Conservation (phyloP, 2,888 invertebrate species). For the Falcaria lacertinaria region DNA sequence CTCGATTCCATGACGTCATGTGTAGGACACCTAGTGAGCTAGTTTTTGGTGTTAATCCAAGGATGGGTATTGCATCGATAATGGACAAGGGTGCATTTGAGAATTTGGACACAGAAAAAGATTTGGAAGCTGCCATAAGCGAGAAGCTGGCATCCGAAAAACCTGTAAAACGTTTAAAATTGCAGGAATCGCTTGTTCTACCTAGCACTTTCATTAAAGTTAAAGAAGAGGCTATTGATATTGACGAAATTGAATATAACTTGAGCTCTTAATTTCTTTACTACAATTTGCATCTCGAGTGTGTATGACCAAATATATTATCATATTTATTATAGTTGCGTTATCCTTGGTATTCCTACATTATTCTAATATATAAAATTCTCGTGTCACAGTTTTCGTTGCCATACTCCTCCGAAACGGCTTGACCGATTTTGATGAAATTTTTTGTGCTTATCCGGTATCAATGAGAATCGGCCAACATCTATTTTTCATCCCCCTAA, state of each 20-base stretch:
- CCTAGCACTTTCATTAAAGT: conserved; percentile 40
- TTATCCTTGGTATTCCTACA: too few relatives aligned
- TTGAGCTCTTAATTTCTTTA: not conserved
- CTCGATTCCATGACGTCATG: conserved; percentile 34
- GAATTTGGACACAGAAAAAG: conserved; percentile 35
- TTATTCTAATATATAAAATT: too few relatives aligned
- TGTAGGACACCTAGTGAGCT: conserved; percentile 44
- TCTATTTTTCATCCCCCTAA: too few relatives aligned
- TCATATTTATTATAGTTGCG: too few relatives aligned
- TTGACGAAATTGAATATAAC: conserved; percentile 5
- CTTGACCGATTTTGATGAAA: too few relatives aligned
- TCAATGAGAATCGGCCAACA: too few relatives aligned
- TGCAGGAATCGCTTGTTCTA: conserved; percentile 39
- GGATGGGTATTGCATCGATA: conserved; percentile 32
- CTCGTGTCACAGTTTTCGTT: too few relatives aligned
- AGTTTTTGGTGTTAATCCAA: conserved; percentile 39
- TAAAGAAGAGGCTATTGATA: conserved; percentile 22
- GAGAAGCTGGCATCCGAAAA: conserved; percentile 21
- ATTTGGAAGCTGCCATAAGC: conserved; percentile 31
- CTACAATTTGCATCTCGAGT: not conserved
- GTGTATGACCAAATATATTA: too few relatives aligned
- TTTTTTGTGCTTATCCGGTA: too few relatives aligned
- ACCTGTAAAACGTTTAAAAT: conserved; percentile 25
- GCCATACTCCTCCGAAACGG: too few relatives aligned
- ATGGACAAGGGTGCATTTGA: conserved; percentile 29